These are phyloP conservation scores for Rhagologus leucostigma DNA, from an alignment of 2,113 vertebrate genomes.

Conservation along the genomic window DNA sequence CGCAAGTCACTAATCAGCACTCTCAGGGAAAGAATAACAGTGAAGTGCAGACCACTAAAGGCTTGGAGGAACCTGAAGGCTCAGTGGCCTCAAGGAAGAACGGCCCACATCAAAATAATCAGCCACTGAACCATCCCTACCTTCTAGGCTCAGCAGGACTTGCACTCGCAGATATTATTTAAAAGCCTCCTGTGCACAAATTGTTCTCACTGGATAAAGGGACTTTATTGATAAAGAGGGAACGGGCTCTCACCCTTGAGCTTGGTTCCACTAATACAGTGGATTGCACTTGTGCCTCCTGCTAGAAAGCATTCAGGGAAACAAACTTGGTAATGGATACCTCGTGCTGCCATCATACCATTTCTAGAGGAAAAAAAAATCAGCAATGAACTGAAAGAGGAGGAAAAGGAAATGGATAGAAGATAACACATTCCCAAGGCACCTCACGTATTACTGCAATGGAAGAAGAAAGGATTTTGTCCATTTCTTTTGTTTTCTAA, in stretches of 20 bases:
- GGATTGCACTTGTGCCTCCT: neutral
- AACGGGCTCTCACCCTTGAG: neutral
- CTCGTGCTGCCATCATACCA: neutral
- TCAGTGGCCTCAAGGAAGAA: conserved; percentile 62
- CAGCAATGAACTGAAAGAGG: neutral
- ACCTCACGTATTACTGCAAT: neutral
- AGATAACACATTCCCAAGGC: neutral
- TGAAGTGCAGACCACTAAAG: conserved; percentile 71
- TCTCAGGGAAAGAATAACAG: conserved; percentile 80
- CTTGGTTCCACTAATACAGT: neutral
- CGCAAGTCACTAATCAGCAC: conserved; percentile 84
- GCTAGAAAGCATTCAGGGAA: conserved; percentile 20
- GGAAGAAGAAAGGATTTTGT: neutral
- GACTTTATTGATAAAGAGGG: neutral
- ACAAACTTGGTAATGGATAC: neutral
- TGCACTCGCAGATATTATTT: conserved; percentile 5
- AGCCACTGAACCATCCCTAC: conserved; percentile 46
- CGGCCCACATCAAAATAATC: conserved; percentile 29
- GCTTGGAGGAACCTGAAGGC: conserved; percentile 67
- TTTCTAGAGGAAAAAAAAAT: neutral
- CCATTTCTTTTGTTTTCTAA: neutral
- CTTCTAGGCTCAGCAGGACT: neutral
- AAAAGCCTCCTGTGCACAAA: conserved; percentile 10
- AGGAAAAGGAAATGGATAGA: neutral
- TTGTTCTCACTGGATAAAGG: conserved; percentile 19